Percentiles rank a stretch among this genome's conserved stretches.
These are phyloP conservation scores for Lamproptera curius DNA, from an alignment of 2,888 invertebrate genomes.

Conservation along the genomic window DNA sequence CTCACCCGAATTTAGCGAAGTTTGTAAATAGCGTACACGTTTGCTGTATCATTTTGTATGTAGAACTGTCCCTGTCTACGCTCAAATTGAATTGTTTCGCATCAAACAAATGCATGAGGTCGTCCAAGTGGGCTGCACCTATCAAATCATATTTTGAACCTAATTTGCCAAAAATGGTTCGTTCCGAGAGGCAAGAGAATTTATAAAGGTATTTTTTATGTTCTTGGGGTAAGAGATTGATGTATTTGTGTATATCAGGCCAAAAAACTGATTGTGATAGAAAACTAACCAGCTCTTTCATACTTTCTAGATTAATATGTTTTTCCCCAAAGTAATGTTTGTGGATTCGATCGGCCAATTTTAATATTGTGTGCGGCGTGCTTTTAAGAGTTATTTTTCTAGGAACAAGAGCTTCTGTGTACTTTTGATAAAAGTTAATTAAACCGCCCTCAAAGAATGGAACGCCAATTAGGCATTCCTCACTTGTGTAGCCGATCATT, in stretches of 20 bases:
- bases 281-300: constrained; percentile 37
- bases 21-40: constrained; percentile 47
- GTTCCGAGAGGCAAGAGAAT: constrained; percentile 43
- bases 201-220: constrained; percentile 37
- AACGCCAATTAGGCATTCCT: constrained; percentile 72
- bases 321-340: constrained; percentile 42
- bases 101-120: constrained; percentile 50
- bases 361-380: constrained; percentile 31
- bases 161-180: constrained; percentile 38
- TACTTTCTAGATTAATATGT: constrained; percentile 25
- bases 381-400: constrained; percentile 35
- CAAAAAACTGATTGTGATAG: constrained; percentile 30
- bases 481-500: constrained; percentile 82
- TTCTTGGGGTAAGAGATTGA: constrained; percentile 27
- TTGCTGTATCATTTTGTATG: constrained; percentile 42
- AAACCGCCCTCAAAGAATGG: constrained; percentile 21
- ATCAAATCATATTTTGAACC: constrained; percentile 38
- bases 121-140: constrained; percentile 50
- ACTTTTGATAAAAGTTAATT: constrained; percentile 31
- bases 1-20: constrained; percentile 57
- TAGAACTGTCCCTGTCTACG: constrained; percentile 36
- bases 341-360: constrained; percentile 38
- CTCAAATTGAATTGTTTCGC: constrained; percentile 28
- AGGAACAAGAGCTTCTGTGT: constrained; percentile 42
- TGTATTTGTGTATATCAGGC: constrained; percentile 33